phyloP scores from a whole-genome alignment of 2,888 invertebrate genomes.

The Arrhopalites spinosus region DNA sequence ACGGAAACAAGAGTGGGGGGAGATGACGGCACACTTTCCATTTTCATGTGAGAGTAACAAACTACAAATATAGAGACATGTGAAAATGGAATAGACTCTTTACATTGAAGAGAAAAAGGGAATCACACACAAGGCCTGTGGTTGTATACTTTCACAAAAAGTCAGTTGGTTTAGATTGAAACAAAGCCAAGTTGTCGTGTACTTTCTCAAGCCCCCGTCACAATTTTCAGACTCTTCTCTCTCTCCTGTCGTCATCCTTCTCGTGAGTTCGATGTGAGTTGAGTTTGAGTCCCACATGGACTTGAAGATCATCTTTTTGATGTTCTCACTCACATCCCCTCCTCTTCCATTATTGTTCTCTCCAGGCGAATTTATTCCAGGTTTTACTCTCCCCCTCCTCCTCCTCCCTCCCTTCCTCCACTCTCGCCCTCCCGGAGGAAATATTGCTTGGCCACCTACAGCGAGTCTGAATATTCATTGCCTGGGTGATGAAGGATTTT shows the following conservation, averaged over 20 bases:
- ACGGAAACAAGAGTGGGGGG: no score
- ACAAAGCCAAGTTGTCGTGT: constrained; percentile 33
- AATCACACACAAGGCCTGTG: neutral
- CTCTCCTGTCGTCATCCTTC: neutral
- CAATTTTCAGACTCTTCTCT: constrained; percentile 7
- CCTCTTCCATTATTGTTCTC: constrained; percentile 17
- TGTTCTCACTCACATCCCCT: neutral
- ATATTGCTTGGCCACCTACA: constrained; percentile 24
- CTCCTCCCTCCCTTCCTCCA: neutral
- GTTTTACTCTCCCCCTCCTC: neutral
- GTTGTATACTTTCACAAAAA: constrained; percentile 1
- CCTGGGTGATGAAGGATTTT: constrained; percentile 1
- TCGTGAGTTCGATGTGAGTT: neutral
- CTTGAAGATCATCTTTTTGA: constrained; percentile 33
- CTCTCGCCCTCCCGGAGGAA: neutral
- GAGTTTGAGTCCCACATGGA: constrained; percentile 20
- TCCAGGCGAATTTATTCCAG: neutral
- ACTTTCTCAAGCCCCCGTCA: constrained; percentile 27
- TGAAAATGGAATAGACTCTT: neutral
- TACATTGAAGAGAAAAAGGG: neutral
- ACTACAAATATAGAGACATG: neutral
- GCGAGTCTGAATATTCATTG: neutral
- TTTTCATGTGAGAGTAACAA: no score
- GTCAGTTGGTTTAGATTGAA: constrained; percentile 17
- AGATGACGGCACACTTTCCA: constrained; percentile 12